These are phyloP conservation scores for Beris morrisii DNA, from an alignment of 2,888 invertebrate species.

Conservation along the genomic window DNA sequence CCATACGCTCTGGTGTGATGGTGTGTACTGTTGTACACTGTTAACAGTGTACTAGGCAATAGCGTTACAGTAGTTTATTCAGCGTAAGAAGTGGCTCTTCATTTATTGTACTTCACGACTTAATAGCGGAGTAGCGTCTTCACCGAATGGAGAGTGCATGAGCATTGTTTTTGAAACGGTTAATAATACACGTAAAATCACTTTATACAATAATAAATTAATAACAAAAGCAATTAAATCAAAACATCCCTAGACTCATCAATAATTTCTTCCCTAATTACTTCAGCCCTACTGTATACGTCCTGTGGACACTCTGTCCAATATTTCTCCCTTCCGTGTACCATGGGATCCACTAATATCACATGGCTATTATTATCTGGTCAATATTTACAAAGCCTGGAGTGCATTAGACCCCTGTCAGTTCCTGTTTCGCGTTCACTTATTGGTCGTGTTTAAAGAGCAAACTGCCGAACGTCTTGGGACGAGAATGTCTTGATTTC, in stretches of 20 bases:
- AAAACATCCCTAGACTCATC: background rate
- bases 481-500: slow-evolving; percentile 29
- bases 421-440: slow-evolving; percentile 30
- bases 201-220: too few relatives aligned
- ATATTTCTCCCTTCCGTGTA: background rate
- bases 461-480: slow-evolving; percentile 15
- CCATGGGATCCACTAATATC: background rate
- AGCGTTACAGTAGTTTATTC: too few relatives aligned
- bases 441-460: slow-evolving; percentile 25
- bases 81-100: too few relatives aligned
- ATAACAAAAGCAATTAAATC: too few relatives aligned
- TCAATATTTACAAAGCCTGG: slow-evolving; percentile 30
- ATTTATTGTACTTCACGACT: too few relatives aligned
- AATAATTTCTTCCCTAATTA: background rate
- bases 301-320: background rate
- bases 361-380: slow-evolving; percentile 29
- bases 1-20: too few relatives aligned
- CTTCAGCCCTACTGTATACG: background rate
- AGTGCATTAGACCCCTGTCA: slow-evolving; percentile 32
- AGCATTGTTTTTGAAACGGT: too few relatives aligned
- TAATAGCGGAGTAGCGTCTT: too few relatives aligned
- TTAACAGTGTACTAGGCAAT: too few relatives aligned
- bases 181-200: too few relatives aligned
- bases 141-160: too few relatives aligned
- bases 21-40: too few relatives aligned